phyloP scores from a whole-genome alignment of 2,888 invertebrate genomes.

The Brachyopa scutellaris region DNA sequence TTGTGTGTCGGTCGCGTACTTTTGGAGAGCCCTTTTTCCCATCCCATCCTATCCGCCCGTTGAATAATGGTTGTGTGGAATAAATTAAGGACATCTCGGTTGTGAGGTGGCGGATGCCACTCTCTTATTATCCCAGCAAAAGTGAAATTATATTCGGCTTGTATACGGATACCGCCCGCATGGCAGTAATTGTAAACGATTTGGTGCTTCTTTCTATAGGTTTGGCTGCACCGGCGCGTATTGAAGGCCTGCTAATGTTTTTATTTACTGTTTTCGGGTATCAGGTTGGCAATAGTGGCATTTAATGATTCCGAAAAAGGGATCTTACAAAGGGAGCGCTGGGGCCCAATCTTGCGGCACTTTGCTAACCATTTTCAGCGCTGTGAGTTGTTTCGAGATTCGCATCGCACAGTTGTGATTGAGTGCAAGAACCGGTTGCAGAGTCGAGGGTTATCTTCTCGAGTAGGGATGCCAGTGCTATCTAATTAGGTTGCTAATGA shows the following conservation, averaged over 20 bases:
- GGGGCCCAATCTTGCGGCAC: slow-evolving; percentile 32
- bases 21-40: slow-evolving; percentile 48
- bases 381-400: background rate
- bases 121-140: slow-evolving; percentile 55
- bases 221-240: slow-evolving; percentile 47
- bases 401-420: slow-evolving; percentile 6
- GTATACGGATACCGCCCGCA: slow-evolving; percentile 59
- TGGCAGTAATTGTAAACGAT: slow-evolving; percentile 55
- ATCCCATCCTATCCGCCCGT: slow-evolving; percentile 18
- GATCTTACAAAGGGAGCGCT: slow-evolving; percentile 29
- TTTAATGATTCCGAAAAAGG: slow-evolving; percentile 63
- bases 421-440: slow-evolving; percentile 17
- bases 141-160: slow-evolving; percentile 68
- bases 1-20: slow-evolving; percentile 54
- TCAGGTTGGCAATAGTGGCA: slow-evolving; percentile 62
- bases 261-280: slow-evolving; percentile 56
- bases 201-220: slow-evolving; percentile 13
- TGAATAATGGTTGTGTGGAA: slow-evolving; percentile 51
- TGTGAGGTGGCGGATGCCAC: slow-evolving; percentile 10
- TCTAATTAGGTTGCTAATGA: slow-evolving; percentile 48
- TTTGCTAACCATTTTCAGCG: slow-evolving; percentile 43
- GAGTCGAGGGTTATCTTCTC: slow-evolving; percentile 19
- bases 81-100: slow-evolving; percentile 63
- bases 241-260: slow-evolving; percentile 42
- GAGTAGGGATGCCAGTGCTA: slow-evolving; percentile 31